Evolutionary conservation across 2,888 invertebrate genomes (phyloP), one percentile per base, ranked within the genome.

Genomic region (Conops quadrifasciatus): DNA sequence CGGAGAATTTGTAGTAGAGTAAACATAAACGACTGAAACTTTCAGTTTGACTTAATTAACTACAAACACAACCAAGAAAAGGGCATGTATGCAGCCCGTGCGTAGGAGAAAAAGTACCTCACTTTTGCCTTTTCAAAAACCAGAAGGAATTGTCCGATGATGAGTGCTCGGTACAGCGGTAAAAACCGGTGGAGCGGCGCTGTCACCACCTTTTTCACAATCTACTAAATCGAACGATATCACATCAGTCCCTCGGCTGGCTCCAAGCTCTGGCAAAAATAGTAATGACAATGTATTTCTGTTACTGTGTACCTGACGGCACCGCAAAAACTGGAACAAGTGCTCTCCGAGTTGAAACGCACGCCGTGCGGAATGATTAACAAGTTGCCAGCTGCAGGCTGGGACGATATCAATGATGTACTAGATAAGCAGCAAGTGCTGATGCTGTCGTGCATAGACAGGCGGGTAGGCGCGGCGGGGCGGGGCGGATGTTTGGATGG

Each of bases 281-380:
- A 49, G 49, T 19, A 49, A 15, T 36, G 36, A 36, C 5, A 36
- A 36, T 36, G 36, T 36, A 36, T 36, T 36, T 36, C 36, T 36
- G 36, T 36, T 36, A 16, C 15, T 11, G 19, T 3, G 2, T 19
- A 19, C 49, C 49, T 24, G n/a, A 3, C 19, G 9, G 21, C 11
- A 19, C 53, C 24, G 24, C 58, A 28, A 26, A 16, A 58, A 58
- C 28, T 26, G 16, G 58, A 58, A 58, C 58, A 58, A 58, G 58
- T 58, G 58, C 58, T 3, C 21, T 56, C 2, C 56, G 56, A 56
- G 4, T 36, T 4, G 36, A 7, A 36, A 36, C 36, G 36, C 36
- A 36, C 36, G 24, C 2, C 4, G 56, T 21, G 13, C 28, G 9
- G 26, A 58, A 58, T 58, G 21, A 58, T 58, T 58, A 58, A 28